Evolutionary conservation across 2,113 vertebrate species (phyloP).

Genomic region (Perca flavescens): DNA sequence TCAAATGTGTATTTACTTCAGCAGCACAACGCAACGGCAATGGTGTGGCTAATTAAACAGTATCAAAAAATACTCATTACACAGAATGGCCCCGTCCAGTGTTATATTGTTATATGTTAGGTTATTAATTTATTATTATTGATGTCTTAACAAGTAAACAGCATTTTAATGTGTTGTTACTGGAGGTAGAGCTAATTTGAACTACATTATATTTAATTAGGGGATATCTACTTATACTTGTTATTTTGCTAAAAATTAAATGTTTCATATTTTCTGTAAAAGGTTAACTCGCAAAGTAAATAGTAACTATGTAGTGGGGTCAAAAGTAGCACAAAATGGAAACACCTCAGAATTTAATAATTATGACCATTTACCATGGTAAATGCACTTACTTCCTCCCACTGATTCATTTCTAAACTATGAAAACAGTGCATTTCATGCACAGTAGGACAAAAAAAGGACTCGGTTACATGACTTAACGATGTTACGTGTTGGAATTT

Average conservation of each 20-base stretch:
- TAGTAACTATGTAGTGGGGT: background rate
- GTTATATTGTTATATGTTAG: background rate
- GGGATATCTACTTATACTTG: background rate
- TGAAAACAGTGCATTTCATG: background rate
- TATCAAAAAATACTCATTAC: background rate
- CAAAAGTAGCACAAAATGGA: background rate
- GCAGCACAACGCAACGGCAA: background rate
- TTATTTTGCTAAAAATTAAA: background rate
- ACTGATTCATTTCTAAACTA: background rate
- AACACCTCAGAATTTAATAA: background rate
- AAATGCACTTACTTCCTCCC: background rate
- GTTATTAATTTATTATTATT: background rate
- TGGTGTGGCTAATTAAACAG: background rate
- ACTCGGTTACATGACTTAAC: background rate
- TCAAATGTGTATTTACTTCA: background rate
- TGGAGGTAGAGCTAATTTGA: no score
- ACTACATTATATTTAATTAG: no score
- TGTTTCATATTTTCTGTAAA: background rate
- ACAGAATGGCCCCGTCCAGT: background rate
- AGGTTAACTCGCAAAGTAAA: background rate
- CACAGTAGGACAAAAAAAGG: background rate
- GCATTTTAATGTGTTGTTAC: no score
- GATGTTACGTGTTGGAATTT: conserved; percentile 14
- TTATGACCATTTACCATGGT: no score
- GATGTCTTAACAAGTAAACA: no score